Conservation (phyloP, 2,797 vertebrate genomes). For the Centropyge bicolor region DNA sequence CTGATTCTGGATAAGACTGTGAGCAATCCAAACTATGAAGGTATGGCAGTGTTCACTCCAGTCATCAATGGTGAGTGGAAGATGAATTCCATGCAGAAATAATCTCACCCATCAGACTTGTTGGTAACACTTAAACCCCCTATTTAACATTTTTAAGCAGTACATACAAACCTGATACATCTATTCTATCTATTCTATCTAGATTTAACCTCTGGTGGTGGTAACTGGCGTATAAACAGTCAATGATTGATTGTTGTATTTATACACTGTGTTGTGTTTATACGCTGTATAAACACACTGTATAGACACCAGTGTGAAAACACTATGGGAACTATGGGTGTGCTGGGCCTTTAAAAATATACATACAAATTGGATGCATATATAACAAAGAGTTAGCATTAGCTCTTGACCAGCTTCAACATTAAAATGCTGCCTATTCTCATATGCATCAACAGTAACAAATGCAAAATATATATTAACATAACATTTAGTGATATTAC, state of each 20-base stretch:
- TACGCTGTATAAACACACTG: too few species aligned
- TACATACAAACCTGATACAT: neutral
- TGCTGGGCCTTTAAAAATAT: too few species aligned
- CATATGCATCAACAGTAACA: neutral
- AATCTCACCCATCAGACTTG: neutral
- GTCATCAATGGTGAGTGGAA: constrained; percentile 89
- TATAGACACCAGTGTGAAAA: too few species aligned
- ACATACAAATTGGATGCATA: too few species aligned
- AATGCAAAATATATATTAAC: neutral
- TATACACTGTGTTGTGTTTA: too few species aligned
- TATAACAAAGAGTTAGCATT: too few species aligned
- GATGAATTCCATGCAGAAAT: neutral
- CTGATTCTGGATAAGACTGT: constrained; percentile 92
- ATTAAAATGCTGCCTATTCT: neutral
- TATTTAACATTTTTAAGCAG: neutral
- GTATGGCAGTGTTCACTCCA: constrained; percentile 92
- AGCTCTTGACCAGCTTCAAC: neutral
- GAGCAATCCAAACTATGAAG: constrained; percentile 86
- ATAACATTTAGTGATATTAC: neutral
- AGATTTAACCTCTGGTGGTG: too few species aligned
- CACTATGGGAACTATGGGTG: too few species aligned
- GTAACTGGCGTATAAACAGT: neutral
- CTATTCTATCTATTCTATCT: too few species aligned
- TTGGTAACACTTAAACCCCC: neutral
- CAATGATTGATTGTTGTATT: neutral